Conservation (phyloP, 2,888 invertebrate species). For the Conops quadrifasciatus region DNA sequence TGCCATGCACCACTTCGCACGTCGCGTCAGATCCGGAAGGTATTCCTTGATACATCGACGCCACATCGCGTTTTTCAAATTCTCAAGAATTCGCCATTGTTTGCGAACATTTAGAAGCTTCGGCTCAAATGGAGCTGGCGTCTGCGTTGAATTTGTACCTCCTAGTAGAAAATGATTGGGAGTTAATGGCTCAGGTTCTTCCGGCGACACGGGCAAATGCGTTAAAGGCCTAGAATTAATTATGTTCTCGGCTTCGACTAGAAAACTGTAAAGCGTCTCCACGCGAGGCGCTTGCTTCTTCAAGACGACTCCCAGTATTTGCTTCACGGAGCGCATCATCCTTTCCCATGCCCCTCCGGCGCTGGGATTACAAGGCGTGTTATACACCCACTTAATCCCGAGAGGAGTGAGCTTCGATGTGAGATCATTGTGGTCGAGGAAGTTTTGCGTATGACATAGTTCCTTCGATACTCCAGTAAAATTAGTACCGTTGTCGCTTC, state of each 20-base stretch:
- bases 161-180: constrained; percentile 42
- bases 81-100: constrained; percentile 28
- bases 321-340: constrained; percentile 39
- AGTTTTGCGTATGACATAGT: neutral
- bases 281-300: constrained; percentile 34
- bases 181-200: constrained; percentile 38
- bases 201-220: constrained; percentile 34
- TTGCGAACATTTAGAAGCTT: constrained; percentile 36
- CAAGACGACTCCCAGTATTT: constrained; percentile 25
- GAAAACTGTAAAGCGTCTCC: constrained; percentile 34
- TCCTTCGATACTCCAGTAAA: neutral
- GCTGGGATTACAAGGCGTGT: neutral
- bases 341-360: constrained; percentile 47
- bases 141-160: constrained; percentile 32
- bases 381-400: neutral
- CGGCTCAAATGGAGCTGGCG: constrained; percentile 23
- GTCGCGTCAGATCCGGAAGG: neutral
- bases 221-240: constrained; percentile 38
- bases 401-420: neutral
- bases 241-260: constrained; percentile 38
- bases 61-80: constrained; percentile 4
- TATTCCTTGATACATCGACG: neutral
- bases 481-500: constrained; percentile 1
- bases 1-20: neutral
- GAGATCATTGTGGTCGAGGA: neutral